Evolutionary conservation across 2,888 invertebrate genomes (phyloP).

Genomic region (Noctua janthe): DNA sequence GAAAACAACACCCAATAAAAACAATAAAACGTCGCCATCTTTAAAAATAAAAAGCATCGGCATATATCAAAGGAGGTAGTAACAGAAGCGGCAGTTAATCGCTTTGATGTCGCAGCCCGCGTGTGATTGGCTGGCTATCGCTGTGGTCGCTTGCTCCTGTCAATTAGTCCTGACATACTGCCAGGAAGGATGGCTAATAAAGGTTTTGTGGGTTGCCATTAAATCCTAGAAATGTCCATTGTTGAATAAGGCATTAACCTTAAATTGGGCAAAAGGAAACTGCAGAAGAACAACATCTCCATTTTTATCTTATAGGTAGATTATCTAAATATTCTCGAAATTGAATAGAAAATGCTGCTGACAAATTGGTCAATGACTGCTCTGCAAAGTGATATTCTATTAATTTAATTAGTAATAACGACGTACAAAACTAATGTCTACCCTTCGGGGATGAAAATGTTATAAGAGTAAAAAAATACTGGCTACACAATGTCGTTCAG

Average conservation of each 20-base stretch:
- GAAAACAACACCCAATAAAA: neutral
- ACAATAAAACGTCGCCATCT: conserved; percentile 17
- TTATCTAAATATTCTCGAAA: neutral
- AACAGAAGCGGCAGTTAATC: conserved; percentile 54
- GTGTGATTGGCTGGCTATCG: conserved; percentile 56
- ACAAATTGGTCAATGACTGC: neutral
- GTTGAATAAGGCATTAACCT: neutral
- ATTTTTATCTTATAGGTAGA: neutral
- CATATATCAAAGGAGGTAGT: conserved; percentile 33
- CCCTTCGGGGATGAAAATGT: too few species aligned
- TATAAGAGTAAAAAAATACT: neutral
- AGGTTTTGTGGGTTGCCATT: conserved; percentile 27
- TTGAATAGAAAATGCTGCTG: neutral
- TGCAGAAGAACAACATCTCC: neutral
- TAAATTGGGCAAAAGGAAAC: too few species aligned
- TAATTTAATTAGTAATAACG: neutral
- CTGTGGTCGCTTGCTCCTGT: conserved; percentile 53
- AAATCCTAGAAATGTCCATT: conserved; percentile 26
- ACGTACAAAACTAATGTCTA: neutral
- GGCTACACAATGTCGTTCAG: neutral
- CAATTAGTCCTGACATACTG: conserved; percentile 54
- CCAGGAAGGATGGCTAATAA: conserved; percentile 21
- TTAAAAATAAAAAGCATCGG: conserved; percentile 21
- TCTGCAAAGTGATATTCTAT: neutral
- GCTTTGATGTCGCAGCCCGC: conserved; percentile 59